Evolutionary conservation across 2,113 vertebrate species (phyloP), one percentile per base, ranked within the genome.

Genomic region (Pygoscelis adeliae): DNA sequence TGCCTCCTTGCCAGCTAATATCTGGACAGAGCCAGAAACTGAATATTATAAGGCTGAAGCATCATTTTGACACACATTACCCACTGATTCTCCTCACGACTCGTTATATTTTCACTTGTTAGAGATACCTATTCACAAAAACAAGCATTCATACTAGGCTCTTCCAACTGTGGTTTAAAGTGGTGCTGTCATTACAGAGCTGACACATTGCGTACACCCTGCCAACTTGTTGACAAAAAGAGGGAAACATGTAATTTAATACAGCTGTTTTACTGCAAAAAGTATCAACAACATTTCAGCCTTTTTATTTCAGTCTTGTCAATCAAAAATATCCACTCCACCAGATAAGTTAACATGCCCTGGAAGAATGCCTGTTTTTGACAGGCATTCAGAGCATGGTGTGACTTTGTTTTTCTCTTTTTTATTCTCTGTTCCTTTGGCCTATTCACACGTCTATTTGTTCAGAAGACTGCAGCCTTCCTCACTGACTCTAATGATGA

Each of bases 211-310:
- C 6, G 4, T 67, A 74, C 42, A n/a, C 11, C 10, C 83, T 25
- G 58, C 53, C 65, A 97, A 87, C 74, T 89, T 94, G 91, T 96
- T 97, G 94, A 97, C 93, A 88, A 88, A 78, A 89, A 79, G 81
- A 78, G 32, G 61, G 76, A 26, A 85, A 89, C 56, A 72, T 0
- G 0, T 70, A 91, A 87, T 79, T 94, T 97, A 97, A 67, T 96
- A 88, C 97, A 84, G 93, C 96, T 97, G 96, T 91, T 94, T 90
- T 73, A 93, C 72, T 93, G 95, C 93, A 97, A 96, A 97, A 95
- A 94, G 53, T 84, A 89, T 67, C 84, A 95, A 67, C 92, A 94
- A 83, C 83, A 91, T 50, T 94, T 97, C 67, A 95, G 79, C 61
- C 40, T 91, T 88, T 92, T 97, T 93, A 94, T 96, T 97, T 96